Base-by-base conservation (phyloP, 2,888 invertebrate genomes). In the Ariolimax columbianus region DNA sequence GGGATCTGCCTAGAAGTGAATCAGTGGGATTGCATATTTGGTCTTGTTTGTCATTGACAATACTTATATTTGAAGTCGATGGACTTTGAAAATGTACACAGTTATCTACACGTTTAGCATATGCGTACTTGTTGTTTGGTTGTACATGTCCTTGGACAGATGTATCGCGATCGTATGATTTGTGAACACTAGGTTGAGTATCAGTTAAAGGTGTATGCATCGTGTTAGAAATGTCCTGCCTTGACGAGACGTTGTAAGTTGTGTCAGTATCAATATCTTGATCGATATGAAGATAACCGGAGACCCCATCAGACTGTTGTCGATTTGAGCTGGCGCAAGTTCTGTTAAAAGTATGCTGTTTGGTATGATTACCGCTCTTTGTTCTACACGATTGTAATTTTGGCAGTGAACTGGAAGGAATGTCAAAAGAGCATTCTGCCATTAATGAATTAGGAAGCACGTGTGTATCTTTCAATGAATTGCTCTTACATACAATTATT, bases 221-320 rank as follows among this genome's bases (percentile, higher is more conserved):
- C 11, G 51, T 51, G 30, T 14, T 36, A 23, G 17, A 17, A 26
- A 23, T 36, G 30, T 77, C 70, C 11, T 51, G 26, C 9, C n/a
- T 26, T 14, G 23, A 26, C 14, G 81, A 55, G 14, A 6, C 2
- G 38, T 73, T 73, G n/a, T 59, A 77, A 6, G 47, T 43, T 14
- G 68, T 43, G 26, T 77, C 70, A 19, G 36, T 55, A 40, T 77
- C 83, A 6, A 30, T 66, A 11, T 82, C 82, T n/a, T 59, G 23
- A 73, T 38, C 11, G 19, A 51, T 51, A n/a, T 30, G 17, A 75
- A 47, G 30, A 33, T 47, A 51, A 17, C 73, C 40, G 6, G n/a
- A 30, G 43, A 33, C n/a, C 30, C 0, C 6, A 14, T 1, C n/a
- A 43, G n/a, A 73, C n/a, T 77, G 23, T 17, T 51, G 36, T 23